phyloP scores from a whole-genome alignment of 2,797 vertebrate species.

The Orientallactaga sibirica region DNA sequence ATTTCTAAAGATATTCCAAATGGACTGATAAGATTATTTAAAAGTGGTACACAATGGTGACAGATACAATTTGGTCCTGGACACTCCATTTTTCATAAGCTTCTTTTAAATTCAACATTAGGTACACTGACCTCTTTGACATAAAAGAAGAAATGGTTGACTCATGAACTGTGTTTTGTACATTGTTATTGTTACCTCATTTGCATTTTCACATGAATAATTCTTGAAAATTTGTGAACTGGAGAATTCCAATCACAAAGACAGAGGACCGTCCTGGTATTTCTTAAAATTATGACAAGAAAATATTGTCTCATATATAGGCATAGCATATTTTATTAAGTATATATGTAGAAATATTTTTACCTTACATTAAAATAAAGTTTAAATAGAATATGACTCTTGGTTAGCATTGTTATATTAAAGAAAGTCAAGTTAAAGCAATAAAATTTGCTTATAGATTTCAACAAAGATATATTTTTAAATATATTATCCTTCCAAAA shows the following conservation, averaged over 20 bases:
- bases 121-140: not conserved
- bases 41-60: not conserved
- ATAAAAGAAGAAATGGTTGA: not conserved
- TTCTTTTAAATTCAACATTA: not conserved
- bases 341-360: not conserved
- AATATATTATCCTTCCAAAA: not conserved
- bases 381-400: not conserved
- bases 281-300: not conserved
- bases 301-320: not conserved
- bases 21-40: constrained; percentile 1
- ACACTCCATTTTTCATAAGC: not conserved
- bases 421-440: constrained; percentile 16
- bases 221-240: not conserved
- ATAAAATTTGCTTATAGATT: not conserved
- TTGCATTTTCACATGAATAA: constrained; percentile 28
- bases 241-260: not conserved
- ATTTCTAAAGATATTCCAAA: not conserved
- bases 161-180: not conserved
- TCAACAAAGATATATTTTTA: not conserved
- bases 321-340: not conserved
- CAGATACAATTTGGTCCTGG: not conserved
- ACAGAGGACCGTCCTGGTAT: not conserved
- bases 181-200: not conserved
- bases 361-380: not conserved
- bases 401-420: constrained; percentile 12